Evolutionary conservation across 2,797 vertebrate species (phyloP), one percentile per base, ranked within the genome.

Genomic region (Stomatorhinus walkeri): DNA sequence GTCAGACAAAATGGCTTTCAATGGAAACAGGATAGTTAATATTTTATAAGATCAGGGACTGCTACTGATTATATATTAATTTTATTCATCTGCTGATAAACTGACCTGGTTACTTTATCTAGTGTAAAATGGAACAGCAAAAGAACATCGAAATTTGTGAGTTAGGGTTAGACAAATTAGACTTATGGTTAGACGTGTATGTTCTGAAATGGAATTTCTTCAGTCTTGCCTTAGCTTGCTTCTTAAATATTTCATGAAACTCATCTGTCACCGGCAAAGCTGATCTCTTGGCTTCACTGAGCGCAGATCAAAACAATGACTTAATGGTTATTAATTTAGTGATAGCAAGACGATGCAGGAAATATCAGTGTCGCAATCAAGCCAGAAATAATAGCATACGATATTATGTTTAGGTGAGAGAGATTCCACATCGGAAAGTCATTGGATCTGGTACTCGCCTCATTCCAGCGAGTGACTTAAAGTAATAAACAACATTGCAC

Each of bases 271-370:
- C 36, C 14, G 4, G 14, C 68, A 76, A 76, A 76, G 68, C 68
- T 76, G 68, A 40, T 76, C 68, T 40, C 68, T 40, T 76, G 68
- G 68, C 32, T 76, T 76, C 68, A 40, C 14, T 36, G 68, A 76
- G 32, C 24, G 28, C 68, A 40, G 68, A 76, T 76, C 68, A 76
- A 76, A 76, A 76, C 68, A 76, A 76, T 76, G 68, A 76, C 68
- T 76, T 76, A 76, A 76, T 76, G 32, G 68, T 76, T 76, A 76
- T 76, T 76, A 76, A 76, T 76, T 76, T 36, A 76, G 68, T 36
- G 68, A 76, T 76, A 5, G 68, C 14, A 76, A 76, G 68, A 76
- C 32, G 68, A 76, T 76, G 68, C 68, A 76, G 68, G 68, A 76
- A 76, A 76, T 76, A 76, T 76, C 68, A 19, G 32, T 76, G 68